These are phyloP conservation scores for Drosophila athabasca DNA, from an alignment of 1,140 invertebrate species.

Conservation along the genomic window DNA sequence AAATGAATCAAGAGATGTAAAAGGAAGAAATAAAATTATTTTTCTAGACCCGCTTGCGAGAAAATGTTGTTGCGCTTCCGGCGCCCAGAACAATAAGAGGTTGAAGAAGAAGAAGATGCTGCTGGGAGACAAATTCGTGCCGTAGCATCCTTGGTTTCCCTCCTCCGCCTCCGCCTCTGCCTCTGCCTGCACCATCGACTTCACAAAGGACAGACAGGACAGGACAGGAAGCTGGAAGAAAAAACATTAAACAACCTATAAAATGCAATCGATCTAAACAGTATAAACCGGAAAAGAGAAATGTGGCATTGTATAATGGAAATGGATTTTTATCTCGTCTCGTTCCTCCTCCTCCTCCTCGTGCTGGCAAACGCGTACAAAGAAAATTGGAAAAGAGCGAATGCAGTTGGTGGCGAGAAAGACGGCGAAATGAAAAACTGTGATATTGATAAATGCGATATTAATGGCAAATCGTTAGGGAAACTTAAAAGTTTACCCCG, in stretches of 20 bases:
- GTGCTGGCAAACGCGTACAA: conserved; percentile 20
- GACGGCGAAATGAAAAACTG: conserved; percentile 76
- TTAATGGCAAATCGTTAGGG: conserved; percentile 74
- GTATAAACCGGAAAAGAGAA: conserved; percentile 76
- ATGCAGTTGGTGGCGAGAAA: conserved; percentile 19
- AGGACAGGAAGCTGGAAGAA: conserved; percentile 35
- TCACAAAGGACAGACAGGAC: conserved; percentile 40
- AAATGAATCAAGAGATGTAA: conserved; percentile 52
- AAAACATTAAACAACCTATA: conserved; percentile 80
- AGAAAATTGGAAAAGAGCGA: conserved; percentile 26
- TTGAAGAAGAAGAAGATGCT: conserved; percentile 38
- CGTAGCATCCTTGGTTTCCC: conserved; percentile 45
- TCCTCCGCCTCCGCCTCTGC: conserved; percentile 10
- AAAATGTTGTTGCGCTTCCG: conserved; percentile 73
- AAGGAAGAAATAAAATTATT: conserved; percentile 78
- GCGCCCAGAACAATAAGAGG: conserved; percentile 50
- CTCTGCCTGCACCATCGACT: conserved; percentile 1
- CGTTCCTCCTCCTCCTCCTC: conserved; percentile 29
- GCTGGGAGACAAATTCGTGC: conserved; percentile 57
- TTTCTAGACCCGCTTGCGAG: conserved; percentile 60
- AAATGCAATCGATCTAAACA: conserved; percentile 80
- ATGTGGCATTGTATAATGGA: conserved; percentile 78
- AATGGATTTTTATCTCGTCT: conserved; percentile 67
- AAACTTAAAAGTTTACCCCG: conserved; percentile 64
- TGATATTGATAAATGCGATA: conserved; percentile 80